These are phyloP conservation scores for Alectura lathami DNA, from an alignment of 2,113 vertebrate genomes.

Conservation along the genomic window DNA sequence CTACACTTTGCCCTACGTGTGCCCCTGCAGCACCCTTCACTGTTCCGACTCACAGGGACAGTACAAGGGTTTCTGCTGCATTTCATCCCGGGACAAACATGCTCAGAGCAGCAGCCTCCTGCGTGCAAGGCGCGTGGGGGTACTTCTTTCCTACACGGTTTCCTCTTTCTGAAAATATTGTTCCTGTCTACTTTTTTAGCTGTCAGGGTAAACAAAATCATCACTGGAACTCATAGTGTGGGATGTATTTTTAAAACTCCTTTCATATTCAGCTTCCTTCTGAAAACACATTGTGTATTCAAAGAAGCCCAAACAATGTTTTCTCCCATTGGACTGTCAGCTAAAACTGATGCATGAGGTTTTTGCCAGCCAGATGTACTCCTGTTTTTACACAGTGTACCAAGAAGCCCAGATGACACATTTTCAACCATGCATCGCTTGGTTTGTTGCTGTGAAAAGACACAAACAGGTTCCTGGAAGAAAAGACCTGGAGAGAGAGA, in stretches of 20 bases:
- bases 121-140: background rate
- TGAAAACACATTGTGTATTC: background rate
- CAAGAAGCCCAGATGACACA: background rate
- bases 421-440: background rate
- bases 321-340: background rate
- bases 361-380: background rate
- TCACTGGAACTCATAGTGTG: background rate
- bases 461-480: background rate
- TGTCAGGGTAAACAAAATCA: slow-evolving; percentile 26
- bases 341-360: background rate
- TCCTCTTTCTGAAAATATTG: slow-evolving; percentile 48
- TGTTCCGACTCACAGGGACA: background rate
- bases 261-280: slow-evolving; percentile 8
- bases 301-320: background rate
- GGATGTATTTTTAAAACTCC: slow-evolving; percentile 12
- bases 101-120: background rate
- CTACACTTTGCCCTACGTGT: background rate
- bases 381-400: background rate
- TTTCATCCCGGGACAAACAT: background rate
- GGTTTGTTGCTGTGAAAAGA: background rate
- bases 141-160: background rate
- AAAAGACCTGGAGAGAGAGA: background rate
- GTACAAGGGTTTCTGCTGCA: background rate
- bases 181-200: slow-evolving; percentile 31
- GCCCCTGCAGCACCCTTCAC: background rate